Evolutionary conservation across 2,113 vertebrate species (phyloP).

Genomic region (Arizona elegans): DNA sequence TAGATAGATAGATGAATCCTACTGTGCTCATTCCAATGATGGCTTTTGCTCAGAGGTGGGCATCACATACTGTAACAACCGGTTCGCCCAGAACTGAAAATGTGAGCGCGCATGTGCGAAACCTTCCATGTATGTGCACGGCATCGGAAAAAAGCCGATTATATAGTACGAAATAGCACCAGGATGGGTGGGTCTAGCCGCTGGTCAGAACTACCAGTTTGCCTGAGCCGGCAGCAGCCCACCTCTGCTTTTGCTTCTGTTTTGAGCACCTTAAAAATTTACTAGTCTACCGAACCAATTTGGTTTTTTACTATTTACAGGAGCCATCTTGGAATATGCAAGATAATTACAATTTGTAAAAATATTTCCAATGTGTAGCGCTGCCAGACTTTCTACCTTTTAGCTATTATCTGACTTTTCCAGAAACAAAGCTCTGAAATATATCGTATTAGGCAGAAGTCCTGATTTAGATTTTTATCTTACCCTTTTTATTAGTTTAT

Average conservation of each 20-base stretch:
- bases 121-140: no score
- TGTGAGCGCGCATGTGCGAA: no score
- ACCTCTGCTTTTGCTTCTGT: neutral
- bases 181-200: no score
- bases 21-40: neutral
- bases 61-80: no score
- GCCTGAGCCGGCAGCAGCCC: no score
- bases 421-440: conserved; percentile 82
- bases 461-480: conserved; percentile 84
- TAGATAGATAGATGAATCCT: neutral
- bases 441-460: conserved; percentile 92
- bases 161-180: no score
- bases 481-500: neutral
- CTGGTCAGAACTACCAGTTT: no score
- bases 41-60: neutral
- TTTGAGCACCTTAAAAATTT: neutral
- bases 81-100: no score
- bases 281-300: neutral
- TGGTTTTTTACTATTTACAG: neutral
- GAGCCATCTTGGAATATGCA: conserved; percentile 20
- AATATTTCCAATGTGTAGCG: conserved; percentile 78
- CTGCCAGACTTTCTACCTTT: conserved; percentile 88
- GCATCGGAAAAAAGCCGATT: no score
- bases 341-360: conserved; percentile 45
- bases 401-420: conserved; percentile 78